phyloP scores from a whole-genome alignment of 2,113 vertebrate genomes.

The Mixornis gularis region DNA sequence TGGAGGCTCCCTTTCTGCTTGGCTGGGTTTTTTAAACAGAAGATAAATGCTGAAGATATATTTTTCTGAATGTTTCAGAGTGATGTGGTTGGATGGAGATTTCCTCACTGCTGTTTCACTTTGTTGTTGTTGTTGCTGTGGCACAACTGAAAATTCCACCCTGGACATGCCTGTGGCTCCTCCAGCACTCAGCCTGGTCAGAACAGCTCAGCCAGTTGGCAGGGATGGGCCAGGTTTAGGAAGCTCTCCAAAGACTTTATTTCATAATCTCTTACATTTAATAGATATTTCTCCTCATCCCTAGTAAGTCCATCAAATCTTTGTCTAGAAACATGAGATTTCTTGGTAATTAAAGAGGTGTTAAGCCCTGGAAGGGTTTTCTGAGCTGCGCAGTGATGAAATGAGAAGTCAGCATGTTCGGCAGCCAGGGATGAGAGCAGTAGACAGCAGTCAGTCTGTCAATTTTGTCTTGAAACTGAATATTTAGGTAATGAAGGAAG shows the following conservation, averaged over 20 bases:
- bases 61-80: slow-evolving; percentile 23
- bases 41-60: slow-evolving; percentile 13
- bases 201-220: neutral
- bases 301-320: neutral
- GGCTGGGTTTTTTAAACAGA: slow-evolving; percentile 25
- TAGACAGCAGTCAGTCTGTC: neutral
- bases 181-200: neutral
- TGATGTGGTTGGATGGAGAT: neutral
- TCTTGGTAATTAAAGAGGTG: slow-evolving; percentile 18
- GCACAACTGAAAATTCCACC: neutral
- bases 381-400: neutral
- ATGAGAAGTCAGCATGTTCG: neutral
- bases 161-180: neutral
- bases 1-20: neutral
- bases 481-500: neutral
- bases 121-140: neutral
- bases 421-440: neutral
- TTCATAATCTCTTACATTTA: neutral
- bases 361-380: neutral
- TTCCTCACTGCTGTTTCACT: neutral
- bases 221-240: neutral
- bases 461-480: neutral
- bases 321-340: neutral
- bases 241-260: neutral
- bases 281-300: neutral